These are phyloP conservation scores for Paedocypris micromegethes DNA, from an alignment of 2,797 vertebrate genomes.

Conservation along the genomic window DNA sequence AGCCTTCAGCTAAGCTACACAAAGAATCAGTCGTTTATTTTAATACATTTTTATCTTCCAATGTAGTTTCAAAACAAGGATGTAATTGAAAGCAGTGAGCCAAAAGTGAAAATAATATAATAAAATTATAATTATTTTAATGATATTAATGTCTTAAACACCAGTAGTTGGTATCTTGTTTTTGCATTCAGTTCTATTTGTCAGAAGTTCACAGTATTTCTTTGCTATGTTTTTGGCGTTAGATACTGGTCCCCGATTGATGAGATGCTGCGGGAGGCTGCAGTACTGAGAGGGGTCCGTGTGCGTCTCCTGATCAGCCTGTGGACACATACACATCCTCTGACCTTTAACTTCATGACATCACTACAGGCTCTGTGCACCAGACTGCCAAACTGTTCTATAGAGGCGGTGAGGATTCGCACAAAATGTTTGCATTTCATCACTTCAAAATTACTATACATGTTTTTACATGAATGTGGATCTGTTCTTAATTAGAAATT, in stretches of 20 bases:
- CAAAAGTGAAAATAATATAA: no score
- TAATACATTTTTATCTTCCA: no score
- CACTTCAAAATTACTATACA: no score
- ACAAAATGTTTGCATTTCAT: neutral
- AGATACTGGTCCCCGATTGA: conserved; percentile 96
- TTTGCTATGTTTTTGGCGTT: conserved; percentile 10
- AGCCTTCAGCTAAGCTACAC: no score
- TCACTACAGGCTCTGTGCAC: conserved; percentile 91
- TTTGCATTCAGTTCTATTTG: no score
- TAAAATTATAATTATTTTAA: no score
- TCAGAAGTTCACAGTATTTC: neutral
- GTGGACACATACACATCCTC: conserved; percentile 85
- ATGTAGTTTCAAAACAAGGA: no score
- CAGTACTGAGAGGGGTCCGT: conserved; percentile 78
- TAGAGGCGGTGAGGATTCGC: conserved; percentile 81
- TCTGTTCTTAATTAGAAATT: conserved; percentile 33
- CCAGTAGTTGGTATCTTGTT: no score
- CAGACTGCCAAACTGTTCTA: conserved; percentile 83
- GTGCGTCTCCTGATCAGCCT: conserved; percentile 89
- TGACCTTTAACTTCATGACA: conserved; percentile 91
- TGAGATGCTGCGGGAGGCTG: conserved; percentile 83
- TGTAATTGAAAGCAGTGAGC: no score
- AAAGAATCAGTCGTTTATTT: no score
- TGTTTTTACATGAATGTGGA: neutral
- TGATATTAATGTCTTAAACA: no score